Evolutionary conservation across 53 echinoderm and acorn worm genomes (phyloP), one percentile per base, ranked within the genome.

Genomic region (Mesocentrotus franciscanus): DNA sequence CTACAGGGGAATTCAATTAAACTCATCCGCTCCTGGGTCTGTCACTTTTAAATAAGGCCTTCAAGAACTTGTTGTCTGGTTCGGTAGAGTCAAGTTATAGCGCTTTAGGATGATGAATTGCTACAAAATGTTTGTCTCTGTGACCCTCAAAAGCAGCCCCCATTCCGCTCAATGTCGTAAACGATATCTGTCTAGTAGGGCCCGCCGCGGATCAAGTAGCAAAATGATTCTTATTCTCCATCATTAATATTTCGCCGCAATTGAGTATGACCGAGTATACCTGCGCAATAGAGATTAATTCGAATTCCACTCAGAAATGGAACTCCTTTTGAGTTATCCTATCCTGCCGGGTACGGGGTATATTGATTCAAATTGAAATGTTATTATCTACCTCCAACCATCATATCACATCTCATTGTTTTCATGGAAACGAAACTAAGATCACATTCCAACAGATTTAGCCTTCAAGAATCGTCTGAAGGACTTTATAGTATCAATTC

Each of bases 191-290:
- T 87, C 87, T 87, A 87, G 10, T 59, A 22, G 42, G 81, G 56
- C 87, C 87, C 87, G 58, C 58, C 57, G 42, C 42, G 58, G n/a
- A 87, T 87, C 24, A 57, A 57, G 87, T 87, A n/a, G 87, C 87
- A 56, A 27, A 57, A 87, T 87, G 34, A 16, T 36, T 87, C 11
- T 87, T 29, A 59, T 57, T 87, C 17, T n/a, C 12, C 7, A 58
- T n/a, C 58, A 87, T n/a, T 11, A 84, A 1, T 16, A 36, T 39
- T 39, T 71, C 71, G 27, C 8, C 36, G 34, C 42, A 56, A 13
- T 87, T n/a, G 27, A 27, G 15, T 26, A 27, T 87, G 87, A 87
- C 59, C 87, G 58, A 87, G 27, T 87, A 58, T 87, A 58, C 3
- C 56, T 11, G 10, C 56, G 29, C 59, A 87, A 87, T 58, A 58